Conservation (phyloP, 2,888 invertebrate genomes). For the Neoitamus cyanurus region DNA sequence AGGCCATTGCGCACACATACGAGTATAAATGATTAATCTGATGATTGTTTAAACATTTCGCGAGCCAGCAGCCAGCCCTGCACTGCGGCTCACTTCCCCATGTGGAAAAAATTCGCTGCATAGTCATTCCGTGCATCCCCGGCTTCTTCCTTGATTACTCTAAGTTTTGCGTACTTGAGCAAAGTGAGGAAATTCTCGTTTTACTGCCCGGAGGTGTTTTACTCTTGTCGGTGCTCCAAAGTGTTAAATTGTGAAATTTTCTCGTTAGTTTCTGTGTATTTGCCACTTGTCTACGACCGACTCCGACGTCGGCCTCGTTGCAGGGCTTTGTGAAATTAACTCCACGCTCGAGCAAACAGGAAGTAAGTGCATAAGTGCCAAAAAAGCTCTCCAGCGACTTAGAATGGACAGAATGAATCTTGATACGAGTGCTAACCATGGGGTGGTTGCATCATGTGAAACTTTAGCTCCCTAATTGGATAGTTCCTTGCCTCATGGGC, state of each 20-base stretch:
- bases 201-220: constrained; percentile 37
- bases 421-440: constrained; percentile 37
- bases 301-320: constrained; percentile 37
- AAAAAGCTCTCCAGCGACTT: constrained; percentile 36
- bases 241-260: constrained; percentile 53
- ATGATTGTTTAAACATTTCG: constrained; percentile 24
- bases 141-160: constrained; percentile 37
- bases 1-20: neutral
- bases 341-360: constrained; percentile 52
- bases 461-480: constrained; percentile 54
- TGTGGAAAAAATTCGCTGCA: constrained; percentile 7
- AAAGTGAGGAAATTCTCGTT: constrained; percentile 33
- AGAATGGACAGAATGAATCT: constrained; percentile 42
- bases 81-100: neutral
- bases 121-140: neutral
- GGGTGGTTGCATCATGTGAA: constrained; percentile 52
- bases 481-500: constrained; percentile 52
- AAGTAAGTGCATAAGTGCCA: constrained; percentile 47
- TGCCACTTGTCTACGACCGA: constrained; percentile 50
- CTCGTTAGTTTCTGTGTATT: constrained; percentile 52
- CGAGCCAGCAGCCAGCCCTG: neutral
- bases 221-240: constrained; percentile 52
- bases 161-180: constrained; percentile 32
- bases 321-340: constrained; percentile 52
- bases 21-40: neutral